Percentiles rank a stretch among this genome's conserved stretches.
phyloP scores from a whole-genome alignment of 2,113 vertebrate genomes.

The Microtus montanus region DNA sequence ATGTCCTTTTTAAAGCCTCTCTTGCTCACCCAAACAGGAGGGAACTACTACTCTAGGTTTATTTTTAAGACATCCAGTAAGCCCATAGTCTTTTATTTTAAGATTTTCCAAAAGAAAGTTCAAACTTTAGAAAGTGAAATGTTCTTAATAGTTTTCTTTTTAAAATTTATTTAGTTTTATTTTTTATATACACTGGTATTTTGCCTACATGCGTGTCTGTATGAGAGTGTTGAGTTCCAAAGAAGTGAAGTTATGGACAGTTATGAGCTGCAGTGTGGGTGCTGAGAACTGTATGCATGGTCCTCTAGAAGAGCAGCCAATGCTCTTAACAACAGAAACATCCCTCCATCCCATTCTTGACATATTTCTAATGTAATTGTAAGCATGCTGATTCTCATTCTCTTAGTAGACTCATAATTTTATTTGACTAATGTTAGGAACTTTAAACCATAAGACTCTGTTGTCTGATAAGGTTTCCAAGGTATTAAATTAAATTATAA shows the following conservation, averaged over 20 bases:
- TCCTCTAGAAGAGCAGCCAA: no score
- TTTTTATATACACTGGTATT: no score
- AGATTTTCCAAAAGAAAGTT: conserved; percentile 70
- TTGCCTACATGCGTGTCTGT: no score
- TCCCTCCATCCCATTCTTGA: neutral
- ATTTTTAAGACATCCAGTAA: conserved; percentile 57
- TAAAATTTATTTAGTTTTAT: no score
- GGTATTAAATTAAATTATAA: conserved; percentile 51
- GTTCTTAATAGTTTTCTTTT: neutral
- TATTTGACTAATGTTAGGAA: conserved; percentile 66
- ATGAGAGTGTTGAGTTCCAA: no score
- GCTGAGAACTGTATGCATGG: no score
- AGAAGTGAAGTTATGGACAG: no score
- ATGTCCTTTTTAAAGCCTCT: conserved; percentile 51
- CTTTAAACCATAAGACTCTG: conserved; percentile 62
- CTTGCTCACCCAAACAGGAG: conserved; percentile 71
- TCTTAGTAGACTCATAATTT: conserved; percentile 72
- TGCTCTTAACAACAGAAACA: no score
- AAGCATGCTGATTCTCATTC: conserved; percentile 57
- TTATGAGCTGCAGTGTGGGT: no score
- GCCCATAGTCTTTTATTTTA: conserved; percentile 63
- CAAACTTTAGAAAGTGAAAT: conserved; percentile 59
- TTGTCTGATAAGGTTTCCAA: neutral
- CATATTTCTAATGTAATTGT: conserved; percentile 70
- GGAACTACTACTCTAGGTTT: conserved; percentile 77